Evolutionary conservation across 2,113 vertebrate species (phyloP).

Genomic region (Pithys albifrons): DNA sequence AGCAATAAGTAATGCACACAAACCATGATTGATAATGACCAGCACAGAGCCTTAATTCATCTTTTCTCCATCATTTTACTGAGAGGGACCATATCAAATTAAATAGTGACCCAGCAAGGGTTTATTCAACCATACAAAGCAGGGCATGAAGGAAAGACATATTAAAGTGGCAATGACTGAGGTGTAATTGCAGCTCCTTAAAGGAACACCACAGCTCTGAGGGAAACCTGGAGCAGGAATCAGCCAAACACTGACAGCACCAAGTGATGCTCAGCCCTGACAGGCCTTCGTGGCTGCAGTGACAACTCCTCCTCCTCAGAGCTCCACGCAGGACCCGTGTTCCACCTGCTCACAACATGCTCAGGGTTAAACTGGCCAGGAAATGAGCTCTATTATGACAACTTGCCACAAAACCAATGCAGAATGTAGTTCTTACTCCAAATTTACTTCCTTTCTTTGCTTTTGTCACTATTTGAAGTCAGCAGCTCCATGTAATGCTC

Average conservation of each 20-base stretch:
- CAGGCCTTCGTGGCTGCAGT: rapidly evolving
- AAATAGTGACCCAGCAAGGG: slow-evolving; percentile 70
- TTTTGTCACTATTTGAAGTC: neutral
- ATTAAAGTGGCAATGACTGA: slow-evolving; percentile 51
- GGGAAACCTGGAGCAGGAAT: neutral
- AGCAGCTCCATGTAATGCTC: neutral
- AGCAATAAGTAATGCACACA: slow-evolving; percentile 85
- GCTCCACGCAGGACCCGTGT: rapidly evolving
- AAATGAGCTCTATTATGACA: rapidly evolving
- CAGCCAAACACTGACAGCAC: neutral
- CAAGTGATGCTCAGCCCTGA: rapidly evolving
- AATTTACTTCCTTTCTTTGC: neutral
- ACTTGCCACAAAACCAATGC: rapidly evolving
- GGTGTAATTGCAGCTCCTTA: slow-evolving; percentile 45
- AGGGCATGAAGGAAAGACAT: slow-evolving; percentile 47
- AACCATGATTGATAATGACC: slow-evolving; percentile 83
- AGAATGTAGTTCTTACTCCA: neutral
- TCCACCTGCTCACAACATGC: rapidly evolving
- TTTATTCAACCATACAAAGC: slow-evolving; percentile 74
- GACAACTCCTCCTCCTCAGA: neutral
- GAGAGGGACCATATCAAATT: slow-evolving; percentile 72
- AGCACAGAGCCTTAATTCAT: slow-evolving; percentile 77
- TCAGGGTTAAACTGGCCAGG: neutral
- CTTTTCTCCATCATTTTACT: slow-evolving; percentile 79
- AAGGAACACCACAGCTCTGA: neutral